phyloP scores from a whole-genome alignment of 2,113 vertebrate species.

The Nycticryphes semicollaris region DNA sequence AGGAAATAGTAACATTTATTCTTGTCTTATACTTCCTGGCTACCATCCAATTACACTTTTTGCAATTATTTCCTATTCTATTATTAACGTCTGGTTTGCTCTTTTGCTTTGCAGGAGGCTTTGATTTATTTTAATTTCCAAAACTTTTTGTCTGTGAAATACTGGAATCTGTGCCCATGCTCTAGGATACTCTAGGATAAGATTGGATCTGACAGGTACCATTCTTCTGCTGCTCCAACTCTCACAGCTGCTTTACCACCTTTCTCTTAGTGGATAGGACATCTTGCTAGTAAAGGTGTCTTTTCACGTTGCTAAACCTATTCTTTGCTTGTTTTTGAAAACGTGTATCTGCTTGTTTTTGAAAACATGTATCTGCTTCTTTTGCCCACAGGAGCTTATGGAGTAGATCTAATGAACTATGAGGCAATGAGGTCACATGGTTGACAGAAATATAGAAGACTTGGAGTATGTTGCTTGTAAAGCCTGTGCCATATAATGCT shows the following conservation, averaged over 20 bases:
- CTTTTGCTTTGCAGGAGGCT: not conserved
- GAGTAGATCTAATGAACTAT: not conserved
- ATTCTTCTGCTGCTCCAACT: not conserved
- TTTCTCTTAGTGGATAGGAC: not conserved
- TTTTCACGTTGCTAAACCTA: not conserved
- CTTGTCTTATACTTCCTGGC: not conserved
- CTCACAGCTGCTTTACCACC: not conserved
- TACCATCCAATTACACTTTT: not conserved
- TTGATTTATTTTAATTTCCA: not conserved
- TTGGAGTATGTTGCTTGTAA: not conserved
- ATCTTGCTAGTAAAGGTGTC: not conserved
- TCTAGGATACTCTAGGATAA: not conserved
- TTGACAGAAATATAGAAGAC: not conserved
- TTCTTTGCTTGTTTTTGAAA: not conserved
- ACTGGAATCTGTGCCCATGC: accelerated
- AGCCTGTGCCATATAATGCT: not conserved
- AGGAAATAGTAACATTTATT: not conserved
- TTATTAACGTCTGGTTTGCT: not conserved
- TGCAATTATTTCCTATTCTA: not conserved
- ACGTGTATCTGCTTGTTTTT: not conserved
- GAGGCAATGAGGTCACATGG: not conserved
- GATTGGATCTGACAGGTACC: not conserved
- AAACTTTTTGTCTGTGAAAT: not conserved
- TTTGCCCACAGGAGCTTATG: not conserved
- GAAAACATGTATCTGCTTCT: not conserved